These are phyloP conservation scores for Tragopan temminckii DNA, from an alignment of 2,797 vertebrate species.

Conservation along the genomic window DNA sequence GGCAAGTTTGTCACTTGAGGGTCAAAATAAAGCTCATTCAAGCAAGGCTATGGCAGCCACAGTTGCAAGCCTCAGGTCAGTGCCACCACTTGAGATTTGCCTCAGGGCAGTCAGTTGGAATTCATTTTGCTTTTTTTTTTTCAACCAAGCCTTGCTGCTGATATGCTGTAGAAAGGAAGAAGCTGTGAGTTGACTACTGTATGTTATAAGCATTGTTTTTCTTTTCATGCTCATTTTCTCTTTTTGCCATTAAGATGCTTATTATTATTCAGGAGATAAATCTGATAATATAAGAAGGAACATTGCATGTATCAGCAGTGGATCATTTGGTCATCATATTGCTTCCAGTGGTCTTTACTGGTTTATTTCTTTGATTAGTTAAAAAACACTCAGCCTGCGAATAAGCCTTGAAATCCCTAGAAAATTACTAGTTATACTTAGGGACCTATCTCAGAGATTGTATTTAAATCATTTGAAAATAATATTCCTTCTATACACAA, in stretches of 20 bases:
- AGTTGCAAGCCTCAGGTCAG: conserved; percentile 20
- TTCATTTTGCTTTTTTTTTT: conserved; percentile 50
- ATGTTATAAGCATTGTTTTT: neutral
- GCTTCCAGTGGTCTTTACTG: neutral
- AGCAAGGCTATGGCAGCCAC: neutral
- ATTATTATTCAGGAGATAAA: neutral
- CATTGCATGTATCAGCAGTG: neutral
- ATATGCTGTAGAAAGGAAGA: neutral
- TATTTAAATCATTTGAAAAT: conserved; percentile 57
- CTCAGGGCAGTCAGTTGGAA: conserved; percentile 37
- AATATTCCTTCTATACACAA: neutral
- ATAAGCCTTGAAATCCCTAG: neutral
- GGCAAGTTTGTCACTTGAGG: conserved; percentile 41
- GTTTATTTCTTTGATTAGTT: conserved; percentile 24
- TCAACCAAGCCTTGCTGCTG: neutral
- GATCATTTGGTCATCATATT: neutral
- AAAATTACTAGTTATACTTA: conserved; percentile 4
- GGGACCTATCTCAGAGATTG: neutral
- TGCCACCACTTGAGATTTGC: conserved; percentile 39
- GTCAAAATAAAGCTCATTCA: conserved; percentile 52
- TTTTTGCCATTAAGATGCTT: neutral
- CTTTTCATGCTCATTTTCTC: neutral
- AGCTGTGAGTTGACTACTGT: neutral
- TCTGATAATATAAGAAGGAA: neutral
- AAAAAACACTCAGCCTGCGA: neutral